A percentile compares a stretch with the other conserved stretches of the same genome.
These are phyloP conservation scores for Myocastor coypus DNA, from an alignment of 2,113 vertebrate species.

Conservation along the genomic window DNA sequence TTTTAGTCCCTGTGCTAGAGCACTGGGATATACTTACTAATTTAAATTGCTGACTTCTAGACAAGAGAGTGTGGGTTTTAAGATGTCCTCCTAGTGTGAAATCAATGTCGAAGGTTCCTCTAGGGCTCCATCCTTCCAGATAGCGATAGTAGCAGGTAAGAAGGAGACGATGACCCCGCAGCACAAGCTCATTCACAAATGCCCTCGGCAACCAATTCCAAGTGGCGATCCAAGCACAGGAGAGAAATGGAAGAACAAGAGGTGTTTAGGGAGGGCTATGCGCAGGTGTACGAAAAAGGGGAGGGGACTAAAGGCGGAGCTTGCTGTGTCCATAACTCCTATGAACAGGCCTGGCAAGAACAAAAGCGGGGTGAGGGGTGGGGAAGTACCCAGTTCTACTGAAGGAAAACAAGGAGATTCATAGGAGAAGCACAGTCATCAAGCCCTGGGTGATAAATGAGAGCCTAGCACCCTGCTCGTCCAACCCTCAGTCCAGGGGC, in stretches of 20 bases:
- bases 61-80: background rate
- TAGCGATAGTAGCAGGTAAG: background rate
- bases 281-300: background rate
- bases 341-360: too few species aligned
- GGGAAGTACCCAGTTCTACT: background rate
- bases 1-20: background rate
- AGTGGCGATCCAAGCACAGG: background rate
- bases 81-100: background rate
- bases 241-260: background rate
- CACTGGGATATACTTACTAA: background rate
- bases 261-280: background rate
- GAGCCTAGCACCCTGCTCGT: background rate
- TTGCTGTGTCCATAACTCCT: accelerated
- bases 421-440: accelerated
- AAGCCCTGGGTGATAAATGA: background rate
- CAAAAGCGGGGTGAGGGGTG: accelerated
- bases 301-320: accelerated
- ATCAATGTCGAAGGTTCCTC: background rate
- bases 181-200: background rate
- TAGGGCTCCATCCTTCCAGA: background rate
- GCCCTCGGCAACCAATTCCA: background rate
- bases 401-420: background rate
- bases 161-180: too few species aligned
- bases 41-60: background rate
- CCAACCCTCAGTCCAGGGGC: background rate